These are phyloP conservation scores for Yponomeuta cagnagella DNA, from an alignment of 2,888 invertebrate species.

Conservation along the genomic window DNA sequence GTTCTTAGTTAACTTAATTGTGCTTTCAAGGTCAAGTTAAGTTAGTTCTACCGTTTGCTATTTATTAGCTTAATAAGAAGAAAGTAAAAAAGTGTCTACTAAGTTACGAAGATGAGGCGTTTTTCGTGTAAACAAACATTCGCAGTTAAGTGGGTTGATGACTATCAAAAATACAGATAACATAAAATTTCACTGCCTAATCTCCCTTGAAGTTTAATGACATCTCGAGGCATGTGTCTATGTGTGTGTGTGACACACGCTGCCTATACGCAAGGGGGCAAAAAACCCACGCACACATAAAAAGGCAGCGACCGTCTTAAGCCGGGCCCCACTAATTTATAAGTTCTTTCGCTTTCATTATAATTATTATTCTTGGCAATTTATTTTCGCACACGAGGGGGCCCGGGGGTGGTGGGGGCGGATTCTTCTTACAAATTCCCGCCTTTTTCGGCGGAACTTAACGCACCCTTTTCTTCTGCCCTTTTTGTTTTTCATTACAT, in stretches of 20 bases:
- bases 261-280: background rate
- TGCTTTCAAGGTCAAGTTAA: too few relatives aligned
- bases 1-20: too few relatives aligned
- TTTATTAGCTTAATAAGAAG: too few relatives aligned
- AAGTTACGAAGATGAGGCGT: too few relatives aligned
- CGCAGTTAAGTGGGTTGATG: background rate
- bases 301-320: constrained; percentile 9
- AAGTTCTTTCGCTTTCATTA: constrained; percentile 76
- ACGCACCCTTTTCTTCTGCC: constrained; percentile 75
- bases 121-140: too few relatives aligned
- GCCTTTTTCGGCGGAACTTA: constrained; percentile 73
- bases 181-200: background rate
- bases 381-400: constrained; percentile 76
- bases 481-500: constrained; percentile 77
- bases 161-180: background rate
- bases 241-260: constrained; percentile 12
- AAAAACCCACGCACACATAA: constrained; percentile 14
- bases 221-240: constrained; percentile 4
- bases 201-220: constrained; percentile 11
- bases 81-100: too few relatives aligned
- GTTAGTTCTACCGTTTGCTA: too few relatives aligned
- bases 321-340: constrained; percentile 71
- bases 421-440: constrained; percentile 74
- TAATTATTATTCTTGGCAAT: constrained; percentile 77
- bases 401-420: constrained; percentile 41